Conservation (phyloP, 2,888 invertebrate species). For the Ophion ellenae region DNA sequence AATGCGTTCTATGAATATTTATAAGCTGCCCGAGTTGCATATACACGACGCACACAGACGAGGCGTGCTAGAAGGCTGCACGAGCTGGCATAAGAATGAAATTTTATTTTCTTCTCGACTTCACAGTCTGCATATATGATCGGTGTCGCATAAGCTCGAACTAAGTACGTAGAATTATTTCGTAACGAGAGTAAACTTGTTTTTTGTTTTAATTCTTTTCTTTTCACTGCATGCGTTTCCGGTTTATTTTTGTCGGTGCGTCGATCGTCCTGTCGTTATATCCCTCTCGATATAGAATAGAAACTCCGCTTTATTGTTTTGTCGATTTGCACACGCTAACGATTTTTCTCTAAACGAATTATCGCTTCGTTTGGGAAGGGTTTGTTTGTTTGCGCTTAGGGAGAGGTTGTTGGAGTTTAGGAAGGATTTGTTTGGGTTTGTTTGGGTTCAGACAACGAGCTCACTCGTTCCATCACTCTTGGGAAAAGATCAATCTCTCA, state of each 20-base stretch:
- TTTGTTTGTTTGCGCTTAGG: too few relatives aligned
- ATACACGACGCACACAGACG: constrained; percentile 18
- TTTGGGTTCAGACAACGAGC: too few relatives aligned
- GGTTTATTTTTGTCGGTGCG: neutral
- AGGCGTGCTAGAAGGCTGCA: neutral
- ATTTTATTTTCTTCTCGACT: constrained; percentile 32
- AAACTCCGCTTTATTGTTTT: neutral
- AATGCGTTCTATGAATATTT: constrained; percentile 35
- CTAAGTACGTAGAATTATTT: constrained; percentile 36
- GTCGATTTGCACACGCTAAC: too few relatives aligned
- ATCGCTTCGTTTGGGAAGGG: too few relatives aligned
- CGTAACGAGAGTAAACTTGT: constrained; percentile 17
- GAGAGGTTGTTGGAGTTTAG: too few relatives aligned
- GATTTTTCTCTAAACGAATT: too few relatives aligned
- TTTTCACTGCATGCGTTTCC: neutral
- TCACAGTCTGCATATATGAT: constrained; percentile 34
- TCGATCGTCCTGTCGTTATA: too few relatives aligned
- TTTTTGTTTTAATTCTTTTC: neutral
- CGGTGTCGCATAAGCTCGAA: constrained; percentile 14
- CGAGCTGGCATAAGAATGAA: constrained; percentile 55
- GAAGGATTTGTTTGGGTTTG: too few relatives aligned
- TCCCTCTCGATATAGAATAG: neutral
- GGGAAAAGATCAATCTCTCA: neutral
- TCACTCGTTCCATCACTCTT: too few relatives aligned
- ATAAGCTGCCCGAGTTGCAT: constrained; percentile 51